These are phyloP conservation scores for Oceanodroma tethys DNA, from an alignment of 2,113 vertebrate species.

Conservation along the genomic window DNA sequence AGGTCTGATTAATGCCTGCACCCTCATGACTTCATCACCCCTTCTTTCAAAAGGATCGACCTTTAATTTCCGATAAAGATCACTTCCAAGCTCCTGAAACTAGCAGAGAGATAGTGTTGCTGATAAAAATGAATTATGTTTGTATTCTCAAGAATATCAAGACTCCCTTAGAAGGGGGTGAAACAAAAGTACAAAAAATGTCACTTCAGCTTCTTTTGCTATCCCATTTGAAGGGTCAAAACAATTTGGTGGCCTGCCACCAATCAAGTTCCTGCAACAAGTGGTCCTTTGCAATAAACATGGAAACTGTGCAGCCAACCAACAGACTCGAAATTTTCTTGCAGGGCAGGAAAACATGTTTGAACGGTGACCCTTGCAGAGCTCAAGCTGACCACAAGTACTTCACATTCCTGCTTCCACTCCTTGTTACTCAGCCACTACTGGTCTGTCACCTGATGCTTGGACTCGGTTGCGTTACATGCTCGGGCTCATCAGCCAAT, in stretches of 20 bases:
- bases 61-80: background rate
- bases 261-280: background rate
- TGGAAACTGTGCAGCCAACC: background rate
- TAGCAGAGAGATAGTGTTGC: background rate
- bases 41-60: background rate
- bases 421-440: background rate
- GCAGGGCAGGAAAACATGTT: background rate
- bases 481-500: background rate
- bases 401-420: background rate
- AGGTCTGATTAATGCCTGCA: background rate
- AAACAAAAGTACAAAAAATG: background rate
- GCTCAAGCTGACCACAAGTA: background rate
- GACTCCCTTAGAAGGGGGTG: background rate
- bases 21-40: background rate
- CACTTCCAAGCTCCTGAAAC: background rate
- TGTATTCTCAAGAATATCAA: background rate
- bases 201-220: background rate
- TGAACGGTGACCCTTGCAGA: background rate
- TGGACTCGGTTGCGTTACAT: rapidly evolving
- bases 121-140: background rate
- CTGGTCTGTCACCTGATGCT: background rate
- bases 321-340: background rate
- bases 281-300: background rate
- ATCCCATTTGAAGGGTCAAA: background rate
- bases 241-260: background rate